These are phyloP conservation scores for Epinotia demarniana DNA, from an alignment of 2,888 invertebrate genomes.

Conservation along the genomic window DNA sequence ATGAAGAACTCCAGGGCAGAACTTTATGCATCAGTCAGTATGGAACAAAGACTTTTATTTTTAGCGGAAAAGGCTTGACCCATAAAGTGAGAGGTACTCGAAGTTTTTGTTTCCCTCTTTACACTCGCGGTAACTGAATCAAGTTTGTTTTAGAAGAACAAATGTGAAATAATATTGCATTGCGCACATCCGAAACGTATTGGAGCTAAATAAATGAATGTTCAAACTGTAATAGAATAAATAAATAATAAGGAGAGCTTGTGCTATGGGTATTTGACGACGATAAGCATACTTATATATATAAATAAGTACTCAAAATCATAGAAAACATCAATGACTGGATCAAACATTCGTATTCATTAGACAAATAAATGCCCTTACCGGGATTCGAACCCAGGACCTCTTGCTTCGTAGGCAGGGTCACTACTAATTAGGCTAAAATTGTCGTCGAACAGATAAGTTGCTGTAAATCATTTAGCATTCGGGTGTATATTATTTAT, in stretches of 20 bases:
- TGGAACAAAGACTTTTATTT: constrained; percentile 27
- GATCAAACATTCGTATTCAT: too few relatives aligned
- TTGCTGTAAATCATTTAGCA: too few relatives aligned
- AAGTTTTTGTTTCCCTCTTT: constrained; percentile 20
- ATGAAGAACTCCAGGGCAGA: neutral
- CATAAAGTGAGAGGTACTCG: constrained; percentile 7
- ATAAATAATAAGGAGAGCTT: too few relatives aligned
- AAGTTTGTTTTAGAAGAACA: constrained; percentile 5
- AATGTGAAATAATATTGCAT: neutral
- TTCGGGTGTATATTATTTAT: too few relatives aligned
- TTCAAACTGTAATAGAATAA: too few relatives aligned
- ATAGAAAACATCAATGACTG: too few relatives aligned
- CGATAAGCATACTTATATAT: too few relatives aligned
- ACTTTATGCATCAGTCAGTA: constrained; percentile 21
- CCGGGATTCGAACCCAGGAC: neutral
- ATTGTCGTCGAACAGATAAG: too few relatives aligned
- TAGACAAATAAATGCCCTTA: too few relatives aligned
- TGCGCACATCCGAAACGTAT: neutral
- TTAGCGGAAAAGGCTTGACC: constrained; percentile 24
- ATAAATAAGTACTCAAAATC: too few relatives aligned
- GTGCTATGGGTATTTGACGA: too few relatives aligned
- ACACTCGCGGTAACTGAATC: neutral
- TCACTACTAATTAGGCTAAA: too few relatives aligned
- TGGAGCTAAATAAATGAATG: neutral
- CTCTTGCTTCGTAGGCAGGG: neutral